Evolutionary conservation across 2,797 vertebrate species (phyloP).

Genomic region (Paratrypauchen microcephalus): DNA sequence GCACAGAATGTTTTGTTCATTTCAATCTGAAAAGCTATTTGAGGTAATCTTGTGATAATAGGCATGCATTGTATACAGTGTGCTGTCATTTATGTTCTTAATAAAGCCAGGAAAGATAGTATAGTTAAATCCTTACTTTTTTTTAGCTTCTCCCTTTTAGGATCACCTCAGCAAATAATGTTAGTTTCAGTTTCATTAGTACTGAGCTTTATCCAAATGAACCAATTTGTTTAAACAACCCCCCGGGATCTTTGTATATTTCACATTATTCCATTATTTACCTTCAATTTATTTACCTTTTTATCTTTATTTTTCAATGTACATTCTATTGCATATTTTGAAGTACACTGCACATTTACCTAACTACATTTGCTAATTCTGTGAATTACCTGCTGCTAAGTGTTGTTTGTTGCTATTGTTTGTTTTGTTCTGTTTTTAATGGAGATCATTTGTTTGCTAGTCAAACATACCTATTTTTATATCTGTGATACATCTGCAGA

Average conservation of each 20-base stretch:
- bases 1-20: neutral
- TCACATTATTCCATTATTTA: neutral
- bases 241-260: neutral
- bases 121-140: neutral
- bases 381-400: too few relatives aligned
- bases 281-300: too few relatives aligned
- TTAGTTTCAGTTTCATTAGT: neutral
- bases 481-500: too few relatives aligned
- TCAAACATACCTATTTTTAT: too few relatives aligned
- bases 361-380: too few relatives aligned
- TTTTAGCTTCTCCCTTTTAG: neutral
- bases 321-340: too few relatives aligned
- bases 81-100: neutral
- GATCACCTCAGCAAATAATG: neutral
- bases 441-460: too few relatives aligned
- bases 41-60: neutral
- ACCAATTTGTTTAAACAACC: neutral
- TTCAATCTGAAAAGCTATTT: neutral
- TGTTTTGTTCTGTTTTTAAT: too few relatives aligned
- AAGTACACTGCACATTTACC: too few relatives aligned
- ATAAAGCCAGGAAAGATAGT: neutral
- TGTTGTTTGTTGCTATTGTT: too few relatives aligned
- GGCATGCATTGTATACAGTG: neutral
- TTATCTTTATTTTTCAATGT: too few relatives aligned
- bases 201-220: neutral